These are phyloP conservation scores for Eolophus roseicapilla DNA, from an alignment of 2,113 vertebrate genomes.

Conservation along the genomic window DNA sequence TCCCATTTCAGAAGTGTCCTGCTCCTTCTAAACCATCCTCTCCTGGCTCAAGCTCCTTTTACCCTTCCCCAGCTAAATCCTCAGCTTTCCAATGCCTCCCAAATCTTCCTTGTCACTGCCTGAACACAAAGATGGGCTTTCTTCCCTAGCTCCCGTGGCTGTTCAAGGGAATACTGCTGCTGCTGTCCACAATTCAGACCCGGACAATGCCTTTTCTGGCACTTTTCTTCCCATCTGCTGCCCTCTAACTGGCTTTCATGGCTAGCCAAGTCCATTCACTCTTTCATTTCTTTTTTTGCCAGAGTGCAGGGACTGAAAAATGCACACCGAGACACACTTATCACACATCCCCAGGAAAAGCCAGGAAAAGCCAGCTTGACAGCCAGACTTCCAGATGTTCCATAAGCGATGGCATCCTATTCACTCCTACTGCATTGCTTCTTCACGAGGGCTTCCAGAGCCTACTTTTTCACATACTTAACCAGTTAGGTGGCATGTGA, in stretches of 20 bases:
- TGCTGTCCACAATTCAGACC: background rate
- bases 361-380: background rate
- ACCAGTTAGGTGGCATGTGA: background rate
- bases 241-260: background rate
- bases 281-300: background rate
- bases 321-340: fast-evolving
- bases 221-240: background rate
- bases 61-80: background rate
- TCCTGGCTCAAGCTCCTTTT: background rate
- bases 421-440: background rate
- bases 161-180: background rate
- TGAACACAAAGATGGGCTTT: background rate
- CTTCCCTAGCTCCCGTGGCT: background rate
- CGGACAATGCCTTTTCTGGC: background rate
- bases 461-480: background rate
- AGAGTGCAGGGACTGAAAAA: background rate
- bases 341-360: background rate
- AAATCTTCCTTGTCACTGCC: background rate
- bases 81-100: background rate
- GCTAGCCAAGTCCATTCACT: background rate
- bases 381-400: background rate
- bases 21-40: background rate
- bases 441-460: background rate
- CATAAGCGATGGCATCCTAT: fast-evolving
- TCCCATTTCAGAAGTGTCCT: background rate